phyloP scores from a whole-genome alignment of 2,797 vertebrate genomes.

The Hapalemur alaotrensis region DNA sequence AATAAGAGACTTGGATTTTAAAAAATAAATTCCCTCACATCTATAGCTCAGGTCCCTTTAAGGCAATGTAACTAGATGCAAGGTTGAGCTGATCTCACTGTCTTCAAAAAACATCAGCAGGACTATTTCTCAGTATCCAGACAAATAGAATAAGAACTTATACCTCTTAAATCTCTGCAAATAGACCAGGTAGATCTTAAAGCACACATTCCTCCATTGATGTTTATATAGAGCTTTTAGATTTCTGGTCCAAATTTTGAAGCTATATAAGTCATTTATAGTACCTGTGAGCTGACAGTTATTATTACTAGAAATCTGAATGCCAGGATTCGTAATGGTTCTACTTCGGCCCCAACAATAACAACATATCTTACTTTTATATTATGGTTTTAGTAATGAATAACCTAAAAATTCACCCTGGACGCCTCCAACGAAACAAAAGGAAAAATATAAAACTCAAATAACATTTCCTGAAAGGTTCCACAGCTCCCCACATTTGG shows the following conservation, averaged over 20 bases:
- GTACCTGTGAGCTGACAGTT: background rate
- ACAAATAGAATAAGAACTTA: background rate
- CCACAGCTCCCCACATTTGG: background rate
- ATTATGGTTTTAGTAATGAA: background rate
- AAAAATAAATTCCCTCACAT: background rate
- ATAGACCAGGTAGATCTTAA: background rate
- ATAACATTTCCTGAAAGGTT: background rate
- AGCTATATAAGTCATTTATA: background rate
- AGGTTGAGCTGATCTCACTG: background rate
- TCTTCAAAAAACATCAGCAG: background rate
- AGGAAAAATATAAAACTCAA: background rate
- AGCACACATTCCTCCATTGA: background rate
- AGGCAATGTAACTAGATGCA: background rate
- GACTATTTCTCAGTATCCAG: background rate
- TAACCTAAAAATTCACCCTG: background rate
- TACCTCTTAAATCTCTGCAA: background rate
- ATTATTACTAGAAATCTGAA: slow-evolving; percentile 7
- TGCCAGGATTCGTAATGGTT: background rate
- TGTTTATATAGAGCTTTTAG: background rate
- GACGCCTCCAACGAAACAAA: slow-evolving; percentile 6
- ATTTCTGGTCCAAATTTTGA: background rate
- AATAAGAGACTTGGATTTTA: slow-evolving; percentile 21
- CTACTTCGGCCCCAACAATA: background rate
- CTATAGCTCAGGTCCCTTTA: background rate
- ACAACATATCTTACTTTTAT: background rate